Percentiles rank a stretch among this genome's conserved stretches.
phyloP scores from a whole-genome alignment of 1,140 invertebrate species.

The Procambarus virginalis region DNA sequence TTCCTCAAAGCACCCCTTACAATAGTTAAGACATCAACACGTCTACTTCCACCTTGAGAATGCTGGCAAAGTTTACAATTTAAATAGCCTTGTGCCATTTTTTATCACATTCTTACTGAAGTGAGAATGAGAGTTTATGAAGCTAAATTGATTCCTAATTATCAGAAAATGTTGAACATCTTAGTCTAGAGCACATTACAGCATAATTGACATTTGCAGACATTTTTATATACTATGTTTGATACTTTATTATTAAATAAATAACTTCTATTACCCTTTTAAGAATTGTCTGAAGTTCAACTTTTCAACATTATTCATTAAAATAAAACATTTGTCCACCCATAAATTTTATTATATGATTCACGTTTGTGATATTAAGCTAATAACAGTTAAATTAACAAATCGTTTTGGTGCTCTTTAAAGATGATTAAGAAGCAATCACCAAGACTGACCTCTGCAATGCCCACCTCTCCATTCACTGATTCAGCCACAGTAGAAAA shows the following conservation, averaged over 20 bases:
- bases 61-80: conserved; percentile 17
- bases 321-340: background rate
- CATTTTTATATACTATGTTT: background rate
- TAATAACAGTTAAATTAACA: too few species aligned
- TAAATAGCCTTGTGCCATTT: background rate
- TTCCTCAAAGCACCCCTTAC: conserved; percentile 59
- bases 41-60: conserved; percentile 51
- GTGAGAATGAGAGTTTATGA: background rate
- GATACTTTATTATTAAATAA: too few species aligned
- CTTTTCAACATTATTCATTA: too few species aligned
- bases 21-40: conserved; percentile 45
- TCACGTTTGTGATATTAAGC: too few species aligned
- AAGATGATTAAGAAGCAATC: too few species aligned
- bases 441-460: too few species aligned
- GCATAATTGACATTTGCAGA: background rate
- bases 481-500: background rate
- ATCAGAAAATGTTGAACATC: background rate
- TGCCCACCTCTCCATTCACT: background rate
- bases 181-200: background rate
- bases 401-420: too few species aligned
- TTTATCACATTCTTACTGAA: background rate
- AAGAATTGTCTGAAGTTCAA: too few species aligned
- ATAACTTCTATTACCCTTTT: too few species aligned
- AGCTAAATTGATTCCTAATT: background rate
- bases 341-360: too few species aligned